These are phyloP conservation scores for Helarctos malayanus DNA, from an alignment of 2,797 vertebrate species.

Conservation along the genomic window DNA sequence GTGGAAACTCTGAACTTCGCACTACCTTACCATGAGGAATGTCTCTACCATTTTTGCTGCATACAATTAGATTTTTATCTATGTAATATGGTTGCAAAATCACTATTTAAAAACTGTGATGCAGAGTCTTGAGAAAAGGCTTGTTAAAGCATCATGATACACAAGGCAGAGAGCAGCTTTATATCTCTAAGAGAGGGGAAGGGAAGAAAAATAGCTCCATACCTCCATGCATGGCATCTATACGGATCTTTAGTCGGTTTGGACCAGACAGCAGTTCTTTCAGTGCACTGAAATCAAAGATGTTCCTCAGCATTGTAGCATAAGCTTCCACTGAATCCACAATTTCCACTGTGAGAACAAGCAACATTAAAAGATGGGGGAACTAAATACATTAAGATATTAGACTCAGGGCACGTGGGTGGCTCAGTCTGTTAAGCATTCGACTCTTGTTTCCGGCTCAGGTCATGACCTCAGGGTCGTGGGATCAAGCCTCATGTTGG, in stretches of 20 bases:
- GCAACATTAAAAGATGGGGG: not conserved
- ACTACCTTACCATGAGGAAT: not conserved
- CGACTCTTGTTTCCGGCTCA: not conserved
- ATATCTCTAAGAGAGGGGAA: not conserved
- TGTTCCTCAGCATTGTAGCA: conserved; percentile 95
- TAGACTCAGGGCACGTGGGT: not conserved
- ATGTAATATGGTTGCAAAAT: not conserved
- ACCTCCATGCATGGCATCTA: conserved; percentile 99
- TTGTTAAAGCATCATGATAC: not conserved
- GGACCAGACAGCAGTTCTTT: conserved; percentile 97
- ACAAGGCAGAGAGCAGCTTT: not conserved
- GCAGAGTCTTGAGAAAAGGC: not conserved
- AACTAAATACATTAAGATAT: not conserved
- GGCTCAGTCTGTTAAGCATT: not conserved
- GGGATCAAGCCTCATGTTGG: not conserved
- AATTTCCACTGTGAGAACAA: conserved; percentile 94
- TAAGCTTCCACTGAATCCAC: conserved; percentile 98
- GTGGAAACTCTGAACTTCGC: conserved; percentile 53
- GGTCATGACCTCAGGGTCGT: not conserved
- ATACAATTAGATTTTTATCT: conserved; percentile 37
- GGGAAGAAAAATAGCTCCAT: not conserved
- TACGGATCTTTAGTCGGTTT: conserved; percentile 94
- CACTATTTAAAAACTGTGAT: not conserved
- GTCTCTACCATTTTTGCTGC: not conserved
- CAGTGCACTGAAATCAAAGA: conserved; percentile 97